These are phyloP conservation scores for Ganaspis sp. DNA, from an alignment of 1,140 invertebrate genomes.

Conservation along the genomic window DNA sequence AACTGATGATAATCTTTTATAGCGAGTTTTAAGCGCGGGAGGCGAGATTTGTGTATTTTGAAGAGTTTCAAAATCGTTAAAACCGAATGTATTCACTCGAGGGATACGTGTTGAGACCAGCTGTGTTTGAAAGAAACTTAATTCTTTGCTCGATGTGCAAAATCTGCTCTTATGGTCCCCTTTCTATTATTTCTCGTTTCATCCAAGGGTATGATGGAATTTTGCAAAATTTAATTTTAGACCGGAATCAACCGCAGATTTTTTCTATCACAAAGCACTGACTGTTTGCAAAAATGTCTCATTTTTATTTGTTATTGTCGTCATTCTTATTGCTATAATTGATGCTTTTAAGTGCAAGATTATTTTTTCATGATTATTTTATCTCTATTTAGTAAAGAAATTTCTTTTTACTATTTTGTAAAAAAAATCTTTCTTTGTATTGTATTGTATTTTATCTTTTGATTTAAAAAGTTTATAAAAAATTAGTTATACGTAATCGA, in stretches of 20 bases:
- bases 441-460: too few relatives aligned
- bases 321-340: too few relatives aligned
- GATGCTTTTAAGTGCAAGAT: too few relatives aligned
- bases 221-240: not conserved
- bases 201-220: not conserved
- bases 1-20: not conserved
- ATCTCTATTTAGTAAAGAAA: too few relatives aligned
- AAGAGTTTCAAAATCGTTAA: slow-evolving; percentile 64
- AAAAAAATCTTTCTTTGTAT: too few relatives aligned
- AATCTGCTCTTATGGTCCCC: slow-evolving; percentile 31
- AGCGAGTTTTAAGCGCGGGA: not conserved
- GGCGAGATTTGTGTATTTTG: slow-evolving; percentile 72
- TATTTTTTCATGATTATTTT: too few relatives aligned
- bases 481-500: too few relatives aligned
- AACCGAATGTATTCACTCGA: slow-evolving; percentile 69
- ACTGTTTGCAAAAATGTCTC: not conserved
- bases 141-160: slow-evolving; percentile 35
- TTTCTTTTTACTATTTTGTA: too few relatives aligned
- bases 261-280: not conserved
- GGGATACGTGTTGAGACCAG: slow-evolving; percentile 62
- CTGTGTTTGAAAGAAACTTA: slow-evolving; percentile 60
- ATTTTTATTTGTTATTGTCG: too few relatives aligned
- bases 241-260: not conserved
- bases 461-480: too few relatives aligned
- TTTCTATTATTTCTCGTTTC: slow-evolving; percentile 24